Conservation (phyloP, 2,113 vertebrate species). For the Sylvia atricapilla region DNA sequence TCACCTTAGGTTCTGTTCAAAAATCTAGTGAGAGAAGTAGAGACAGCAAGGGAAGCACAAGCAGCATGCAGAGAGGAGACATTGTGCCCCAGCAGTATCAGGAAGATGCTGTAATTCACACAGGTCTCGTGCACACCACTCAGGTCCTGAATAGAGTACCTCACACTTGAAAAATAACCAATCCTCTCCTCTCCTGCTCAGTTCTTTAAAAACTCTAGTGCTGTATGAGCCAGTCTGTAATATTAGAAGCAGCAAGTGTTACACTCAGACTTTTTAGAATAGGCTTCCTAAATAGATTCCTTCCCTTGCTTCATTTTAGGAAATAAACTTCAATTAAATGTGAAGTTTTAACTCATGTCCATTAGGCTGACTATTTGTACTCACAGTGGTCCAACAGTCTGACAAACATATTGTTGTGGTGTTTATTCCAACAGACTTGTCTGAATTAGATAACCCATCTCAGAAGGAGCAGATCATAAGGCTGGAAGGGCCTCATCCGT, state of each 20-base stretch:
- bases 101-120: background rate
- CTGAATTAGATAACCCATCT: background rate
- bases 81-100: accelerated
- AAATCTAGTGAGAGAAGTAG: background rate
- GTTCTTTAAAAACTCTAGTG: background rate
- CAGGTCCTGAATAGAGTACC: background rate
- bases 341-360: background rate
- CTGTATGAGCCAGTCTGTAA: background rate
- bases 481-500: background rate
- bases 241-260: background rate
- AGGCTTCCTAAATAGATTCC: background rate
- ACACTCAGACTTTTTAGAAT: background rate
- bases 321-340: background rate
- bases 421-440: background rate
- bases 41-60: background rate
- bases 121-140: background rate
- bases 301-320: background rate
- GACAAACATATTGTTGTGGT: background rate
- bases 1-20: background rate
- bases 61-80: background rate
- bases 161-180: background rate
- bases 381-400: background rate
- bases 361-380: background rate
- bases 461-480: background rate
- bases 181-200: accelerated